Conservation (phyloP, 2,113 vertebrate genomes). For the Larimichthys crocea region DNA sequence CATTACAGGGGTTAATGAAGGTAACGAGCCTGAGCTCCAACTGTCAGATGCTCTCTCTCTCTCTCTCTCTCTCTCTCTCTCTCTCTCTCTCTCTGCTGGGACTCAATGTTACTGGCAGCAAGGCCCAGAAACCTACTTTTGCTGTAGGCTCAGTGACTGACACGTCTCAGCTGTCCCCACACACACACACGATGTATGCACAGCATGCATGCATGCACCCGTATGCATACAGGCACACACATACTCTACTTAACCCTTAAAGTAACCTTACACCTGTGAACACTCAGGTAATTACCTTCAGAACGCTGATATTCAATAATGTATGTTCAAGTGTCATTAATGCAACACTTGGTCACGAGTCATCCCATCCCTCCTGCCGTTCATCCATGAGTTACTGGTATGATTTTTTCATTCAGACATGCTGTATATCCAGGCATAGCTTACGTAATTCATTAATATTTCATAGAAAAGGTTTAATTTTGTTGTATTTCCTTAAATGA, state of each 20-base stretch:
- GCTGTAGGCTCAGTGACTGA: conserved; percentile 55
- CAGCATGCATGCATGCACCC: neutral
- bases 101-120: conserved; percentile 40
- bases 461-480: neutral
- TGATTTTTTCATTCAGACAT: neutral
- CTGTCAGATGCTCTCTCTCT: conserved; percentile 29
- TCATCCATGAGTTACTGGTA: neutral
- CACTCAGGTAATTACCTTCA: conserved; percentile 54
- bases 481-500: neutral
- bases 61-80: conserved; percentile 30
- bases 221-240: conserved; percentile 4
- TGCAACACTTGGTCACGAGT: neutral
- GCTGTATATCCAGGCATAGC: neutral
- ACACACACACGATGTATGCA: conserved; percentile 10
- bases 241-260: conserved; percentile 38
- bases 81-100: conserved; percentile 53
- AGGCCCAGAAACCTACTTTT: conserved; percentile 85
- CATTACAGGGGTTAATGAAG: conserved; percentile 78
- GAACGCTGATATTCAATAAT: conserved; percentile 37
- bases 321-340: conserved; percentile 23
- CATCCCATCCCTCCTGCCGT: neutral
- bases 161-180: conserved; percentile 39
- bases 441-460: neutral
- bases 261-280: conserved; percentile 34
- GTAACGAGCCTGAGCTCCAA: conserved; percentile 40